Conservation (phyloP, 1,140 invertebrate genomes). For the Drosophila nigrodunni region DNA sequence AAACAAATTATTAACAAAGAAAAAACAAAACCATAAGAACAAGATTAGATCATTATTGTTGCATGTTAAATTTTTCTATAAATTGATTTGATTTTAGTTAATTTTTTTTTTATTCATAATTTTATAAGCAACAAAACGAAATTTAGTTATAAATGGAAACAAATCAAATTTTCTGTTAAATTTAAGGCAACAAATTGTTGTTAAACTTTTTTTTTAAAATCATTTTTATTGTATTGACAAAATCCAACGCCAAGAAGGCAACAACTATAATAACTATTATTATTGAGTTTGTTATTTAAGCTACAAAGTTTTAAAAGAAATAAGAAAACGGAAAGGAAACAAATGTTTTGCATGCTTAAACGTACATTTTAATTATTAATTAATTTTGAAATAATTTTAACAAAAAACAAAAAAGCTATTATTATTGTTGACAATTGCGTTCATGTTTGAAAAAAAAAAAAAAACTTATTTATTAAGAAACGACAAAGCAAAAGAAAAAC, state of each 20-base stretch:
- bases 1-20: conserved; percentile 26
- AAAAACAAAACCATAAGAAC: conserved; percentile 10
- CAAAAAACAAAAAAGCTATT: conserved; percentile 1
- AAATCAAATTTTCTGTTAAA: conserved; percentile 26
- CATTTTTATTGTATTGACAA: conserved; percentile 70
- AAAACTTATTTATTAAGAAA: conserved; percentile 59
- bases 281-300: conserved; percentile 24
- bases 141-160: conserved; percentile 33
- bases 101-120: conserved; percentile 28
- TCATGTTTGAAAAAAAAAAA: conserved; percentile 21
- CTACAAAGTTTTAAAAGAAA: conserved; percentile 9
- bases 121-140: conserved; percentile 25
- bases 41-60: conserved; percentile 68
- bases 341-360: conserved; percentile 46
- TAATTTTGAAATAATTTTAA: conserved; percentile 25
- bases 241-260: conserved; percentile 41
- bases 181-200: conserved; percentile 35
- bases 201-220: conserved; percentile 44
- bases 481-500: conserved; percentile 38
- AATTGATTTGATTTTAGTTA: conserved; percentile 44
- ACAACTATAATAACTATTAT: conserved; percentile 31
- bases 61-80: conserved; percentile 25
- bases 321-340: not conserved
- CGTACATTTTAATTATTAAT: conserved; percentile 26
- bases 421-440: conserved; percentile 28